Conservation (phyloP, 2,888 invertebrate genomes). For the Julus scanicus region DNA sequence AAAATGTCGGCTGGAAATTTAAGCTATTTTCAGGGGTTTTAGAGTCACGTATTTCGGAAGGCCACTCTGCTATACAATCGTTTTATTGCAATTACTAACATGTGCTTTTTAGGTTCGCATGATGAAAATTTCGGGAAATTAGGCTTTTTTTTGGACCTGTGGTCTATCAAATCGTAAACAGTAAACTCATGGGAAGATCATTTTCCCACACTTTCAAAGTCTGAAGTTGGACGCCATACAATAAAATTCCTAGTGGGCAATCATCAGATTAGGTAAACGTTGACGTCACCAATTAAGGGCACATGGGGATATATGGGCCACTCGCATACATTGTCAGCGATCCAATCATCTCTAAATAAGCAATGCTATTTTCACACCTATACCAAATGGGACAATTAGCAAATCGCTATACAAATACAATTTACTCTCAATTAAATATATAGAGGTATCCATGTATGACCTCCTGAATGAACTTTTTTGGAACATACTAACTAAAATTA, state of each 20-base stretch:
- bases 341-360: too few species aligned
- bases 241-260: conserved; percentile 20
- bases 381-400: too few species aligned
- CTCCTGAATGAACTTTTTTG: too few species aligned
- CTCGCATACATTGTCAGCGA: background rate
- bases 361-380: too few species aligned
- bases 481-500: too few species aligned
- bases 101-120: background rate
- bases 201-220: background rate
- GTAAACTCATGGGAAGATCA: conserved; percentile 22
- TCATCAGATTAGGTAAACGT: background rate
- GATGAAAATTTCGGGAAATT: conserved; percentile 2
- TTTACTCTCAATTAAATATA: too few species aligned
- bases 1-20: background rate
- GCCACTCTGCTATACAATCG: background rate
- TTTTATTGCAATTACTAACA: conserved; percentile 27
- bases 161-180: background rate
- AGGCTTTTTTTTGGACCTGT: background rate
- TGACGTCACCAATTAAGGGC: background rate
- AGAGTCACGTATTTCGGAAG: background rate
- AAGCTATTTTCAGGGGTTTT: background rate
- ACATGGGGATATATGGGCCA: background rate
- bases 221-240: background rate
- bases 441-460: too few species aligned
- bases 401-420: too few species aligned